Conservation (phyloP, 2,888 invertebrate species). For the Leptarthrus brevirostris region DNA sequence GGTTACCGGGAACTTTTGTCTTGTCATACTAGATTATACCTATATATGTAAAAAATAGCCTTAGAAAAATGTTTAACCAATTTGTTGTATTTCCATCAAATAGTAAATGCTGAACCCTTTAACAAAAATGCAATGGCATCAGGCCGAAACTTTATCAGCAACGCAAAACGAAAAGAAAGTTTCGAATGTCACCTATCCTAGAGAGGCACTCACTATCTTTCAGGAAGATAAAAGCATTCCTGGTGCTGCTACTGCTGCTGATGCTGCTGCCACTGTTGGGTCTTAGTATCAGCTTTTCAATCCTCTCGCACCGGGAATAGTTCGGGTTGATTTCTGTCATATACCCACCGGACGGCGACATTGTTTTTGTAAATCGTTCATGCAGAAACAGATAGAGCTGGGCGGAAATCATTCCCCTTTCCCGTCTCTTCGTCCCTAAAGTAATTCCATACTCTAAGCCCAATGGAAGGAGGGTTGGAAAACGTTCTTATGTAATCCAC, state of each 20-base stretch:
- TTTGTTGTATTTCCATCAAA: no score
- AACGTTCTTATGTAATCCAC: slow-evolving; percentile 3
- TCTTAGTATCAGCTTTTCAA: neutral
- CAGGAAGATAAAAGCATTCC: slow-evolving; percentile 6
- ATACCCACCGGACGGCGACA: neutral
- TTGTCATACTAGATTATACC: no score
- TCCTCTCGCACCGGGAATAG: neutral
- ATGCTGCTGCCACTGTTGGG: neutral
- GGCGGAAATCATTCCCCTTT: no score
- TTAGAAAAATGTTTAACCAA: no score
- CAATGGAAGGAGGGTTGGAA: neutral
- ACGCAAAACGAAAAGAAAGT: neutral
- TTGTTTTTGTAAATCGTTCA: neutral
- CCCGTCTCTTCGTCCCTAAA: no score
- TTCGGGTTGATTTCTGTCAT: neutral
- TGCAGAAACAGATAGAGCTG: no score
- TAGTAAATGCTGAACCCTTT: no score
- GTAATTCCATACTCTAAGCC: neutral
- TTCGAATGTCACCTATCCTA: neutral
- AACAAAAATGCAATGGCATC: no score
- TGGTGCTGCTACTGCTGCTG: no score
- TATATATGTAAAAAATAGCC: no score
- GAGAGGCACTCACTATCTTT: neutral
- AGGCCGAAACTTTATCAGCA: neutral
- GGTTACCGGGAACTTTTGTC: no score